Base-by-base conservation (phyloP, 2,113 vertebrate species). In the Cynopterus brachyotis region DNA sequence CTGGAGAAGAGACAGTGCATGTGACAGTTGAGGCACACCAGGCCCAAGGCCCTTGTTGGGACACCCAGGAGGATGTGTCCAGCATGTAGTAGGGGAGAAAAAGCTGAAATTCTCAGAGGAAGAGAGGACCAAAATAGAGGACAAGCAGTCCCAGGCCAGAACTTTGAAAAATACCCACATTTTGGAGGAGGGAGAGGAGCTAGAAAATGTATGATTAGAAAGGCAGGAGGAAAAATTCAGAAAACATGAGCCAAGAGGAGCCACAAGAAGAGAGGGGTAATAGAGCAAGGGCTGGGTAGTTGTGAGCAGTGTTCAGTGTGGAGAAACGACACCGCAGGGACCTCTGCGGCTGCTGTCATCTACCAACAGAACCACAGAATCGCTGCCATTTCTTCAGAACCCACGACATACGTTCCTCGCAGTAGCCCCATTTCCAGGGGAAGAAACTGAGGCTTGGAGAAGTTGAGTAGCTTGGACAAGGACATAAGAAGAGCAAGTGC, bases 291-390 rank as follows among this genome's bases (percentile, higher is more conserved):
- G 9, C 45, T 79, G 70, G 47, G 40, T 37, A 6, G 1, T 2
- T 1, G 19, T 3, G 8, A 3, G 6, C 6, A 3, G 3, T 10
- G 24, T 32, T 64, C 70, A 20, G 0, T 2, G 0, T 11, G 0
- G 28, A 30, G 8, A n/a, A 24, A 22, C 0, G 17, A 8, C 22
- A 6, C 22, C 35, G 0, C 1, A 16, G 42, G 19, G 35, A 28
- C 62, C 26, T 53, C 1, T 12, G 3, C 32, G 10, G 28, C 57
- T 9, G 0, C 19, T 10, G 9, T 6, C 5, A 0, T 32, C 76
- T 35, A 6, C 59, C 32, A 3, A 0, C 5, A 26, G n/a, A 50
- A 50, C 50, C 50, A 5, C 42, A 47, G 69, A 91, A 47, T 8
- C 12, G 22, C 32, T 55, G 20, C 19, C 6, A 0, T 37, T 40